phyloP scores from a whole-genome alignment of 1,140 invertebrate species.

The Sesamia nonagrioides region DNA sequence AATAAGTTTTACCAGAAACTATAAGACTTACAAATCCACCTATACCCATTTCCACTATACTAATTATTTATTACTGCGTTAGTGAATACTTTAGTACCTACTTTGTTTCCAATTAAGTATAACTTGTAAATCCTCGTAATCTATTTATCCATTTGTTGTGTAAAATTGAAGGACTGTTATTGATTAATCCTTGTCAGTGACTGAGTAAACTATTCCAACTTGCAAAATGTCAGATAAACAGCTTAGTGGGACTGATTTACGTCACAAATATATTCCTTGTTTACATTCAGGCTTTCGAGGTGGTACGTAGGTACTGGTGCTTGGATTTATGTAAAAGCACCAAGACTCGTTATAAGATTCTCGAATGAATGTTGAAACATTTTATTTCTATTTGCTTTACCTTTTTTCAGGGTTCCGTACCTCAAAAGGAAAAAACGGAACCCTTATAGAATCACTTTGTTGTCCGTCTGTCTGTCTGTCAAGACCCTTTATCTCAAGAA shows the following conservation, averaged over 20 bases:
- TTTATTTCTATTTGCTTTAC: too few species aligned
- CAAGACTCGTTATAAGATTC: too few species aligned
- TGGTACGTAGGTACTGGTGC: too few species aligned
- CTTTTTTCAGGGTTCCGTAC: too few species aligned
- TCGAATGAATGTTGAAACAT: too few species aligned
- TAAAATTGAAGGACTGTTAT: conserved; percentile 20
- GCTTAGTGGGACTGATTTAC: conserved; percentile 32
- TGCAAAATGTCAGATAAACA: conserved; percentile 36
- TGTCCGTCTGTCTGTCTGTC: too few species aligned
- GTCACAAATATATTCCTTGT: conserved; percentile 9
- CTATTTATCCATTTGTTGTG: background rate
- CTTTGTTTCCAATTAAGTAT: background rate
- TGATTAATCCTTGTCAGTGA: conserved; percentile 32
- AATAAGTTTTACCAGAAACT: too few species aligned
- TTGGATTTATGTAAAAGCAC: too few species aligned
- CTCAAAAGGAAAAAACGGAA: too few species aligned
- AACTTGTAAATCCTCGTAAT: background rate
- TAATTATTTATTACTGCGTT: background rate
- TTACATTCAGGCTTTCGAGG: background rate
- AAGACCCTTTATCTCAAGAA: too few species aligned
- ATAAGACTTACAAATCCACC: background rate
- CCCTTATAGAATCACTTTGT: too few species aligned
- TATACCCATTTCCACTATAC: background rate
- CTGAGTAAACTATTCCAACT: conserved; percentile 28
- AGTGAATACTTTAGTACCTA: background rate